Conservation (phyloP, 2,113 vertebrate genomes). For the Typhlomys cinereus region DNA sequence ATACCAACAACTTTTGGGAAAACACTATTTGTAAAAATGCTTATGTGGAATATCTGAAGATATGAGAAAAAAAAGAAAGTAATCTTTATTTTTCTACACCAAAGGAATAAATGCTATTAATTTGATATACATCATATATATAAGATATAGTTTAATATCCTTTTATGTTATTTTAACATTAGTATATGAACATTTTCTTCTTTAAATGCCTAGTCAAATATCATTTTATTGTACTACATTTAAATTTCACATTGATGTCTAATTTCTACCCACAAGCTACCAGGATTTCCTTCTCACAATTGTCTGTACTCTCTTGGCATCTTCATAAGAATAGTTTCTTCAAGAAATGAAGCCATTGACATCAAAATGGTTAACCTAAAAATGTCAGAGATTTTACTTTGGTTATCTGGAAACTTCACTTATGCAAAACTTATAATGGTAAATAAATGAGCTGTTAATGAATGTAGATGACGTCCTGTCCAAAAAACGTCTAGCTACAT, state of each 20-base stretch:
- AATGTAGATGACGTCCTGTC: constrained; percentile 41
- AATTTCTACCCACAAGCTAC: background rate
- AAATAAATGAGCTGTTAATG: constrained; percentile 67
- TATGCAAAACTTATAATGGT: constrained; percentile 55
- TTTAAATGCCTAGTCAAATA: background rate
- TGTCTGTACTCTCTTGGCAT: constrained; percentile 7
- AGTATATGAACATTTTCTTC: background rate
- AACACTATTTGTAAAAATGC: background rate
- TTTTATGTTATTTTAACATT: background rate
- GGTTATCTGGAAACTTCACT: constrained; percentile 64
- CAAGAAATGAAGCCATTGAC: constrained; percentile 29
- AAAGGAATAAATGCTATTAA: background rate
- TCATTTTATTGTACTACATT: background rate
- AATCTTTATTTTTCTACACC: background rate
- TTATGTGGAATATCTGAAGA: background rate
- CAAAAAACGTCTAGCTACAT: constrained; percentile 55
- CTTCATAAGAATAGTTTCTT: background rate
- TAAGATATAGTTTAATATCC: background rate
- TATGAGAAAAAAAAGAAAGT: background rate
- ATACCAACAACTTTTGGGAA: background rate
- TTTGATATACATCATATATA: background rate
- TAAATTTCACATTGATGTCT: constrained; percentile 20
- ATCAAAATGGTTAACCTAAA: constrained; percentile 58
- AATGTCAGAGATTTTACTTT: constrained; percentile 51
- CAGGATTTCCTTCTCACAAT: constrained; percentile 16